A percentile compares a stretch with the other conserved stretches of the same genome.
phyloP scores from a whole-genome alignment of 2,797 vertebrate species.

The Gila robusta region DNA sequence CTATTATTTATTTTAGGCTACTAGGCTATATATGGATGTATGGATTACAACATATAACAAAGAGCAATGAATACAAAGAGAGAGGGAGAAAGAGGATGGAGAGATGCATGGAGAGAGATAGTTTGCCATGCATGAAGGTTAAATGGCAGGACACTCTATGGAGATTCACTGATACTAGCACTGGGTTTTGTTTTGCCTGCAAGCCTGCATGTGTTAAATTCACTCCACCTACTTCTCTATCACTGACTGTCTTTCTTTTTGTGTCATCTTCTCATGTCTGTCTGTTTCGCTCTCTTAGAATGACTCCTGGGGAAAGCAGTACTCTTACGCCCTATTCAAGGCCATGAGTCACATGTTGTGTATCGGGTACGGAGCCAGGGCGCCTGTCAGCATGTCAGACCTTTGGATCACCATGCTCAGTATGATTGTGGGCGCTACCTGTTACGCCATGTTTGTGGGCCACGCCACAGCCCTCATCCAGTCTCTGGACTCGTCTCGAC shows the following conservation, averaged over 20 bases:
- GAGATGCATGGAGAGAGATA: slow-evolving; percentile 32
- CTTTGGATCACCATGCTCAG: slow-evolving; percentile 99
- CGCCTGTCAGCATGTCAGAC: slow-evolving; percentile 97
- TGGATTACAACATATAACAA: slow-evolving; percentile 22
- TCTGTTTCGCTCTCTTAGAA: slow-evolving; percentile 81
- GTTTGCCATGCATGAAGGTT: slow-evolving; percentile 67
- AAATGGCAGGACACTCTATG: slow-evolving; percentile 59
- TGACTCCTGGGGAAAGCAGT: slow-evolving; percentile 98
- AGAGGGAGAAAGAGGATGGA: slow-evolving; percentile 21
- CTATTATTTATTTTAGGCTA: too few relatives aligned
- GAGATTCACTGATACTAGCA: slow-evolving; percentile 67
- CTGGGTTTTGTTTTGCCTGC: slow-evolving; percentile 58
- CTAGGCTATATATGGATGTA: background rate
- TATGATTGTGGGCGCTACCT: slow-evolving; percentile 97
- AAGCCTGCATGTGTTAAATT: slow-evolving; percentile 72
- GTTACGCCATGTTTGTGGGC: slow-evolving; percentile 98
- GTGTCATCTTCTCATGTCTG: slow-evolving; percentile 21
- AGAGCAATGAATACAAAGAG: slow-evolving; percentile 19
- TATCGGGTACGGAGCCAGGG: slow-evolving; percentile 94
- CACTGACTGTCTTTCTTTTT: slow-evolving; percentile 22
- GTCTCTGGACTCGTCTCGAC: slow-evolving; percentile 93
- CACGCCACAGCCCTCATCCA: slow-evolving; percentile 97
- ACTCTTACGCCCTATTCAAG: slow-evolving; percentile 98
- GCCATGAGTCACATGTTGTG: slow-evolving; percentile 99
- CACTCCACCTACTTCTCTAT: slow-evolving; percentile 37